These are phyloP conservation scores for Alces alces DNA, from an alignment of 2,113 vertebrate genomes.

Conservation along the genomic window DNA sequence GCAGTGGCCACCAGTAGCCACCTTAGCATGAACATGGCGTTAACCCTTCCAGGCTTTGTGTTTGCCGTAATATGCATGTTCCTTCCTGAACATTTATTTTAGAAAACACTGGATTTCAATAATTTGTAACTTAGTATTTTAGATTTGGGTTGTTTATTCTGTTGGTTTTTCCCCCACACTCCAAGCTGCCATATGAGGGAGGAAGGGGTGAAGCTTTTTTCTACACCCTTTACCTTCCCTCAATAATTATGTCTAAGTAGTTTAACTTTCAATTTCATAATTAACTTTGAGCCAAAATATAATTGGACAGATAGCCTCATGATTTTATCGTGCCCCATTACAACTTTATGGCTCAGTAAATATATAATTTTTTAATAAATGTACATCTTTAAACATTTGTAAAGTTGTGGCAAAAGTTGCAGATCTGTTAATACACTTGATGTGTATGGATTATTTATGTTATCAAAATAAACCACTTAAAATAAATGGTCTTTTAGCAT, in stretches of 20 bases:
- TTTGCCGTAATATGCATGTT: slow-evolving; percentile 32
- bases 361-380: slow-evolving; percentile 78
- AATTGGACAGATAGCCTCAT: slow-evolving; percentile 74
- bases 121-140: slow-evolving; percentile 79
- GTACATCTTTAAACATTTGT: slow-evolving; percentile 79
- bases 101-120: slow-evolving; percentile 81
- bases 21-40: not conserved
- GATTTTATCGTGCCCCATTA: slow-evolving; percentile 76
- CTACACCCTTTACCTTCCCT: slow-evolving; percentile 72
- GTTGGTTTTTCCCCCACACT: slow-evolving; percentile 25
- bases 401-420: slow-evolving; percentile 72
- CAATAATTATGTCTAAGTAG: slow-evolving; percentile 65
- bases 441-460: slow-evolving; percentile 79
- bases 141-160: slow-evolving; percentile 70
- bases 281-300: slow-evolving; percentile 67
- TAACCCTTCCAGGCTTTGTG: slow-evolving; percentile 18
- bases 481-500: slow-evolving; percentile 68
- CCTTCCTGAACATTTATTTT: slow-evolving; percentile 73
- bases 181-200: slow-evolving; percentile 59
- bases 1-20: slow-evolving; percentile 46
- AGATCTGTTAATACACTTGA: slow-evolving; percentile 70
- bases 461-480: slow-evolving; percentile 73
- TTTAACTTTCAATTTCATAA: slow-evolving; percentile 70
- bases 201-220: slow-evolving; percentile 56
- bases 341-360: slow-evolving; percentile 75